phyloP scores from a whole-genome alignment of 64 coral and sea anemone genomes.

The Montipora efflorescens region DNA sequence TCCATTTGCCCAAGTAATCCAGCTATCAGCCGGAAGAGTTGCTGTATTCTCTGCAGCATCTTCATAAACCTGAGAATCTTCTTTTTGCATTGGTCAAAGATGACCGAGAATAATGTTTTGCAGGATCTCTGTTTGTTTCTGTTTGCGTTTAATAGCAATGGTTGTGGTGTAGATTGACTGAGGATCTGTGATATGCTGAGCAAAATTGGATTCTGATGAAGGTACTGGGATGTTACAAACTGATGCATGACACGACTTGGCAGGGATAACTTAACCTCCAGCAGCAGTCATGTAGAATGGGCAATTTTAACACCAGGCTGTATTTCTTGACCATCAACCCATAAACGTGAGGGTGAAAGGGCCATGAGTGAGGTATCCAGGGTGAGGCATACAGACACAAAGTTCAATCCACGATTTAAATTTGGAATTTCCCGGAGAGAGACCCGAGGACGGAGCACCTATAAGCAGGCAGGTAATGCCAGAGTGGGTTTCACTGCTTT shows the following conservation, averaged over 20 bases:
- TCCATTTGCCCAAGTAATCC: neutral
- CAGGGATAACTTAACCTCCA: neutral
- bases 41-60: slow-evolving; percentile 10
- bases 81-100: neutral
- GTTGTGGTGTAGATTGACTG: neutral
- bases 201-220: neutral
- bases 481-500: neutral
- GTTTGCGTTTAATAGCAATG: slow-evolving; percentile 7
- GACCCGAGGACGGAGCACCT: neutral
- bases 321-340: neutral
- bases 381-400: slow-evolving; percentile 38
- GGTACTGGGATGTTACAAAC: neutral
- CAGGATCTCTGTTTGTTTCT: neutral
- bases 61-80: neutral
- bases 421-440: neutral
- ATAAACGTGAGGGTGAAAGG: slow-evolving; percentile 8
- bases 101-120: slow-evolving; percentile 13
- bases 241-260: no score
- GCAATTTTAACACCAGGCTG: neutral
- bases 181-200: neutral
- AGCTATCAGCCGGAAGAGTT: neutral
- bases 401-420: slow-evolving; percentile 37
- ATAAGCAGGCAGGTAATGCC: neutral
- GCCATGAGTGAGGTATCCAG: slow-evolving; percentile 29
- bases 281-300: slow-evolving; percentile 7